Evolutionary conservation across 2,888 invertebrate genomes (phyloP), one percentile per base, ranked within the genome.

Genomic region (Oxycera nigricornis): DNA sequence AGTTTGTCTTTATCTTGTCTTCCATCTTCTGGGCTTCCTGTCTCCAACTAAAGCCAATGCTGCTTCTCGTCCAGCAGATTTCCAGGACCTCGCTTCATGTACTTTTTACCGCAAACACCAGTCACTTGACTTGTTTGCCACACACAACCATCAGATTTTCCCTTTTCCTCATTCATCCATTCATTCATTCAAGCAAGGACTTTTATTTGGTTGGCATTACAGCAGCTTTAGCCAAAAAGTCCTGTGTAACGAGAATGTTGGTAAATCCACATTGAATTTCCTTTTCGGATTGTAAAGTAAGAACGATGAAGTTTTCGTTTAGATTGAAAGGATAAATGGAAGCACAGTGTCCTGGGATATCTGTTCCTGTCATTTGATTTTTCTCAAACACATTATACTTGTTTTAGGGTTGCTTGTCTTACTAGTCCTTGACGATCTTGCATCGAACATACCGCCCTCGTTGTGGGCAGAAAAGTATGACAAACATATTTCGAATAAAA

Each of bases 1-100:
- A 68, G 50, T 68, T 68, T 46, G 26, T 68, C 50, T n/a, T 68
- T 68, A 61, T 61, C 61, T 17, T 17, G 6, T 55, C 52, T 28
- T 17, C 2, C 35, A 31, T 3, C 46, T 46, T 46, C 61, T 61
- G 30, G 9, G 9, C 31, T 61, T 14, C 6, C 46, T 14, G 17
- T 14, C 46, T 7, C 14, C 6, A 46, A 46, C 14, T 14, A 46
- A 46, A 46, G 46, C 17, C 46, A 46, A 17, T 3, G 17, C 17
- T 46, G 3, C n/a, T 46, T 46, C n/a, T n/a, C n/a, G n/a, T n/a
- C n/a, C n/a, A n/a, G n/a, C n/a, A n/a, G 46, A 46, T 14, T n/a
- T 3, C 2, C 46, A 2, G 17, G 17, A 14, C 11, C 46, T 46
- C 17, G 11, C 46, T 46, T 2, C 46, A 46, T 46, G 46, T 46